A percentile compares a stretch with the other conserved stretches of the same genome.
Evolutionary conservation across 1,140 invertebrate genomes (phyloP).

Genomic region (Gryon sp.): DNA sequence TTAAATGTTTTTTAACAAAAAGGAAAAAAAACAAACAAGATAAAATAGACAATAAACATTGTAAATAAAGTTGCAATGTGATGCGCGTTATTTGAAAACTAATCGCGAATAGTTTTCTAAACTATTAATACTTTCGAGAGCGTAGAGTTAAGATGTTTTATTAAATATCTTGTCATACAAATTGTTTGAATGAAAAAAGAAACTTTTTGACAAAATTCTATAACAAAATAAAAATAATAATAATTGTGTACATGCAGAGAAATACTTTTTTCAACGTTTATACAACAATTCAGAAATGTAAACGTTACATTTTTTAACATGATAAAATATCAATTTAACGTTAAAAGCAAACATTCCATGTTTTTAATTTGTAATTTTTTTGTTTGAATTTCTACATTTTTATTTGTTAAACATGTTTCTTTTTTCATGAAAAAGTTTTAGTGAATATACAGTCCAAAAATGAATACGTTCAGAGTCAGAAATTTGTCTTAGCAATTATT

Average conservation of each 20-base stretch:
- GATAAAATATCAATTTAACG: too few relatives aligned
- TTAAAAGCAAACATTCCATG: too few relatives aligned
- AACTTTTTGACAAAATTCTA: not conserved
- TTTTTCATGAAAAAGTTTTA: too few relatives aligned
- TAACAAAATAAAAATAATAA: slow-evolving; percentile 11
- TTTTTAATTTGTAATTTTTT: not conserved
- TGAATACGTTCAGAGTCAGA: too few relatives aligned
- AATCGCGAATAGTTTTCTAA: slow-evolving; percentile 28
- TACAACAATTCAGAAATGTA: too few relatives aligned
- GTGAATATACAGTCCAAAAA: too few relatives aligned
- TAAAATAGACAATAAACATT: slow-evolving; percentile 48
- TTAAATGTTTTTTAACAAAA: slow-evolving; percentile 24
- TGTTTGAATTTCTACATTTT: too few relatives aligned
- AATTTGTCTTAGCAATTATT: too few relatives aligned
- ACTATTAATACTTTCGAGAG: slow-evolving; percentile 21
- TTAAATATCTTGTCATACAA: slow-evolving; percentile 1
- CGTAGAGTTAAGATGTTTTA: not conserved
- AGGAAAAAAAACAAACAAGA: too few relatives aligned
- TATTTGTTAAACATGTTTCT: too few relatives aligned
- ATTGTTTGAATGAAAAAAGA: not conserved
- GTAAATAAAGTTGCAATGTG: slow-evolving; percentile 18
- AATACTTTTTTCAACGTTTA: too few relatives aligned
- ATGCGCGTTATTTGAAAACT: slow-evolving; percentile 8
- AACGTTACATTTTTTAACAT: too few relatives aligned
- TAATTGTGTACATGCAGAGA: not conserved